Evolutionary conservation across 1,140 invertebrate species (phyloP), one percentile per base, ranked within the genome.

Genomic region (Colletes latitarsis): DNA sequence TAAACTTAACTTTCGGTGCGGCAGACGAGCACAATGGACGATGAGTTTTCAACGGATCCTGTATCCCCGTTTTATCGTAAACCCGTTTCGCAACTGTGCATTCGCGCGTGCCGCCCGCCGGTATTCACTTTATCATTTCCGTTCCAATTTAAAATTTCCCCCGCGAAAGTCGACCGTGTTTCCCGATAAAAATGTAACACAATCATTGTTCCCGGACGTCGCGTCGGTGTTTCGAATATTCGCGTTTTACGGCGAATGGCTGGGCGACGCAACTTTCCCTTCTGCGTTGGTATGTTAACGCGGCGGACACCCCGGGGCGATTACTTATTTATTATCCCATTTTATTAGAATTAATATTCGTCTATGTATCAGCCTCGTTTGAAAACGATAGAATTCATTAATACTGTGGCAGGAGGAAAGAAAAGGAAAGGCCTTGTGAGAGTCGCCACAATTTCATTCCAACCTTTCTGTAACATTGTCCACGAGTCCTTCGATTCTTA

Each of bases 1-100:
- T 84, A 77, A 77, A 85, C 83, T 73, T 77, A 84, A 85, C 82
- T 84, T 85, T 82, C 73, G 73, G 63, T 84, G 53, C 57, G 57
- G 66, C 64, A 60, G 21, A 75, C 77, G 62, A 67, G 81, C 43
- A 72, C 71, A 76, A 81, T 82, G 49, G 78, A 39, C 73, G 83
- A 84, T 64, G 83, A 85, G 82, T 73, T 84, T 85, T 85, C 82
- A 79, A 52, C 78, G 68, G 60, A 73, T 84, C 55, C 66, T 75
- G 68, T 74, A 62, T 70, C 68, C 49, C 17, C 60, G 68, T 78
- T 78, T 78, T 78, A 78, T 73, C 77, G 77, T 73, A 63, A 78
- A 78, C 69, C 69, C 77, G 77, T 73, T 72, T 49, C 60, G n/a
- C 77, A 78, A 78, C 69, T 63, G 55, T 71, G 49, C 53, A 64